A percentile compares a stretch with the other conserved stretches of the same genome.
phyloP scores from a whole-genome alignment of 2,888 invertebrate genomes.

The Calameuta filiformis region DNA sequence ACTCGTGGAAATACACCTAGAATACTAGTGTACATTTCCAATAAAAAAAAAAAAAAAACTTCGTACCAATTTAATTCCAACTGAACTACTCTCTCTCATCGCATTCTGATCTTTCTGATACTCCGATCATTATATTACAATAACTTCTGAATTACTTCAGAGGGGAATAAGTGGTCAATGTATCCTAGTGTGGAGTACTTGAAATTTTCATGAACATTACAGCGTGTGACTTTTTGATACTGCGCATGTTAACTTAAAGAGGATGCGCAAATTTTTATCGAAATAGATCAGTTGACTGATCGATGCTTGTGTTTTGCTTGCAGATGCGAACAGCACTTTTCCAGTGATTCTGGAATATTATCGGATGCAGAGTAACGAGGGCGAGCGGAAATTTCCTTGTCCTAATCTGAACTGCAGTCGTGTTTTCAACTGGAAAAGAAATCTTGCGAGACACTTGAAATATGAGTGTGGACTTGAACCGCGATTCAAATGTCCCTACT shows the following conservation, averaged over 20 bases:
- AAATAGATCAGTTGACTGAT: background rate
- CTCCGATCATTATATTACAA: no score
- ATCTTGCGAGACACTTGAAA: slow-evolving; percentile 63
- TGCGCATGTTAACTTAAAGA: background rate
- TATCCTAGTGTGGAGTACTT: no score
- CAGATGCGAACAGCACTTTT: background rate
- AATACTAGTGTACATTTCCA: background rate
- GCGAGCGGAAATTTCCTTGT: slow-evolving; percentile 42
- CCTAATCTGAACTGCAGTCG: slow-evolving; percentile 44
- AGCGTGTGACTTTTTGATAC: background rate
- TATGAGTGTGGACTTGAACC: slow-evolving; percentile 70
- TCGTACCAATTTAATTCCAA: background rate
- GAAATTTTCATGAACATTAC: no score
- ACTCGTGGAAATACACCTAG: slow-evolving; percentile 6
- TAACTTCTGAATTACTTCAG: no score
- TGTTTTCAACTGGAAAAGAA: slow-evolving; percentile 40
- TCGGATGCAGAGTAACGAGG: background rate
- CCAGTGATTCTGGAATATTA: background rate
- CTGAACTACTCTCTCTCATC: background rate
- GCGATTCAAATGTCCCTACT: slow-evolving; percentile 50
- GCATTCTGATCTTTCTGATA: background rate
- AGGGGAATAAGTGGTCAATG: no score
- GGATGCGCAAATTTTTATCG: background rate
- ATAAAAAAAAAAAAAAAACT: background rate
- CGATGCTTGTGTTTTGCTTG: slow-evolving; percentile 1